Evolutionary conservation across 2,113 vertebrate genomes (phyloP), one percentile per base, ranked within the genome.

Genomic region (Pangasianodon hypophthalmus): DNA sequence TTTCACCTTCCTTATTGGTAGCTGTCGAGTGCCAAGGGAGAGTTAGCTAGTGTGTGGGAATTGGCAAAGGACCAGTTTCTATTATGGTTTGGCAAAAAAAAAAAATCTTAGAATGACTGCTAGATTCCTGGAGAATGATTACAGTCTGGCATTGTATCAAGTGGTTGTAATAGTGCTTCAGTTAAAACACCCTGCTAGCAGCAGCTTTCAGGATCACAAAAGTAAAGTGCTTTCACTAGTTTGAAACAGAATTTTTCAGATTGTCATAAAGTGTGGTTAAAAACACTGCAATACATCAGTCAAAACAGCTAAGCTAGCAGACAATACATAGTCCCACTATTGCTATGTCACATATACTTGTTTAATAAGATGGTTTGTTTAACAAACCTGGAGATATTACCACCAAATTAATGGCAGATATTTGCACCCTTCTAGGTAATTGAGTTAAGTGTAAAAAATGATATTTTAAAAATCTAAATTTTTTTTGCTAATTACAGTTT

Each of bases 1-100:
- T 37, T 48, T 56, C 4, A 84, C 2, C 56, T 4, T 62, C 37
- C 21, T 41, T n/a, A 48, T 16, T 64, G 52, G 44, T 46, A 64
- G 58, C 58, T 64, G 24, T 67, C 26, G 32, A 48, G 83, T 18
- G 41, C 62, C 58, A 29, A 60, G 37, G 37, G 24, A 16, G 11
- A 13, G 18, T 82, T 82, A 80, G 46, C 4, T 52, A n/a, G 44
- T 77, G 44, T 7, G 4, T 50, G 11, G 21, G 7, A 48, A 67
- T 48, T 85, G 60, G 37, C 60, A 85, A 32, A 85, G 41, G 26
- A 67, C 14, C 44, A 29, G n/a, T 85, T 48, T 85, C 60, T 85
- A 64, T 67, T 18, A n/a, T 26, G 37, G 32, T 46, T 54, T 54
- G 4, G 10, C 18, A 4, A 46, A 44, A 75, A 75, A 75, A 73